These are phyloP conservation scores for Vulpes ferrilata DNA, from an alignment of 2,113 vertebrate genomes.

Conservation along the genomic window DNA sequence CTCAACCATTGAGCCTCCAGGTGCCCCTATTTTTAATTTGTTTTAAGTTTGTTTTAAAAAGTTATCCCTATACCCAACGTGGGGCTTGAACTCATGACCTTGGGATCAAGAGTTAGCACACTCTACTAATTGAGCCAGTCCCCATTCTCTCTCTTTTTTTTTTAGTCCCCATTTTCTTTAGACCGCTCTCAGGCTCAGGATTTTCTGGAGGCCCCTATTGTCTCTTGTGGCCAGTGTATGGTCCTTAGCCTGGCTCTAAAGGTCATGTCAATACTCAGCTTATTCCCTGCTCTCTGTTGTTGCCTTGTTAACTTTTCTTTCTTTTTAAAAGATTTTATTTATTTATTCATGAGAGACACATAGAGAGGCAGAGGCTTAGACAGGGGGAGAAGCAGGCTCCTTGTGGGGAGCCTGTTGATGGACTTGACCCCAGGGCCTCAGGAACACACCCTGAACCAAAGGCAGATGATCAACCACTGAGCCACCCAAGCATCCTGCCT, in stretches of 20 bases:
- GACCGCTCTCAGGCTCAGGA: background rate
- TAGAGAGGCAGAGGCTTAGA: too few relatives aligned
- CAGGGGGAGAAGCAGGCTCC: too few relatives aligned
- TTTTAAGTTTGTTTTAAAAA: background rate
- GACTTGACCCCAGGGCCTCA: too few relatives aligned
- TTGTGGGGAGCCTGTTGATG: too few relatives aligned
- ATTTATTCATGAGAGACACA: too few relatives aligned
- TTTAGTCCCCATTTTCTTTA: background rate
- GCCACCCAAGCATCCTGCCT: background rate
- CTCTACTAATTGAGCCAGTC: background rate
- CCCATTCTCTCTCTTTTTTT: background rate
- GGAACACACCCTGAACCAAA: too few relatives aligned
- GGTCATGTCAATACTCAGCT: background rate
- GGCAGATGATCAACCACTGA: too few relatives aligned
- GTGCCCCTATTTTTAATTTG: background rate
- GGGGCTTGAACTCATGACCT: background rate
- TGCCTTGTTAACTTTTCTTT: background rate
- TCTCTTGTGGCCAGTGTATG: background rate
- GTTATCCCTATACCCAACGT: background rate
- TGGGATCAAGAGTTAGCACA: background rate
- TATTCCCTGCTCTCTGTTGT: background rate
- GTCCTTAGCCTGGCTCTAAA: background rate
- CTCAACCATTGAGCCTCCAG: too few relatives aligned
- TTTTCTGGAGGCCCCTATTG: background rate
- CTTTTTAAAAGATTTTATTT: too few relatives aligned